Percentiles rank a stretch among this genome's conserved stretches.
phyloP scores from a whole-genome alignment of 2,797 vertebrate genomes.

The Lagorchestes hirsutus region DNA sequence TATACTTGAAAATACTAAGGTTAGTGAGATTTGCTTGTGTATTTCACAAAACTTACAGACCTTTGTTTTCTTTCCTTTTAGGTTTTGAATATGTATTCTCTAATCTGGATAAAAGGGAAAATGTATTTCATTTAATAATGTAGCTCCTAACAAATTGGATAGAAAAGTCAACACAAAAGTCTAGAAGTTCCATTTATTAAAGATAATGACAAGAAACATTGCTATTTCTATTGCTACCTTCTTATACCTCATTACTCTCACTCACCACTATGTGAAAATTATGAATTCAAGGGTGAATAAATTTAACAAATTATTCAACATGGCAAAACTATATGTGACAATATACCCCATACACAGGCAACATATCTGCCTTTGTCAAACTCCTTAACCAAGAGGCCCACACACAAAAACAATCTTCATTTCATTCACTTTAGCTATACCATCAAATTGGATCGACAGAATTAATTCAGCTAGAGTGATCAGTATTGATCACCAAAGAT shows the following conservation, averaged over 20 bases:
- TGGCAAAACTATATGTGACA: constrained; percentile 41
- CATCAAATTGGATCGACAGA: constrained; percentile 15
- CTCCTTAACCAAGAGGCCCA: constrained; percentile 30
- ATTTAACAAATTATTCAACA: constrained; percentile 60
- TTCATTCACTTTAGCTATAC: not conserved
- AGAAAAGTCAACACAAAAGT: constrained; percentile 68
- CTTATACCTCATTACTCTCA: constrained; percentile 59
- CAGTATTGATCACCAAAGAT: constrained; percentile 1
- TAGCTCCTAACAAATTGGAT: constrained; percentile 64
- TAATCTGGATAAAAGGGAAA: constrained; percentile 51
- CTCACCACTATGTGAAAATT: constrained; percentile 68
- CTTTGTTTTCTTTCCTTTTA: constrained; percentile 67
- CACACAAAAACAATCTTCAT: constrained; percentile 27
- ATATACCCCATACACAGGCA: constrained; percentile 41
- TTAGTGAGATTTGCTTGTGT: constrained; percentile 62
- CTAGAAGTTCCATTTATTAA: constrained; percentile 77
- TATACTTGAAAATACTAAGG: constrained; percentile 26
- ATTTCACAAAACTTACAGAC: constrained; percentile 59
- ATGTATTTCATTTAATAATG: constrained; percentile 77
- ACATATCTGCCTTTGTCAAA: constrained; percentile 6
- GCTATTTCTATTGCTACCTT: constrained; percentile 63
- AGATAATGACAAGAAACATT: constrained; percentile 46
- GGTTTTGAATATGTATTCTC: constrained; percentile 64
- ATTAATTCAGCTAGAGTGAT: constrained; percentile 35
- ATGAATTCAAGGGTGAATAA: constrained; percentile 63